Base-by-base conservation (phyloP, 1,140 invertebrate species). In the Heterodera schachtii region DNA sequence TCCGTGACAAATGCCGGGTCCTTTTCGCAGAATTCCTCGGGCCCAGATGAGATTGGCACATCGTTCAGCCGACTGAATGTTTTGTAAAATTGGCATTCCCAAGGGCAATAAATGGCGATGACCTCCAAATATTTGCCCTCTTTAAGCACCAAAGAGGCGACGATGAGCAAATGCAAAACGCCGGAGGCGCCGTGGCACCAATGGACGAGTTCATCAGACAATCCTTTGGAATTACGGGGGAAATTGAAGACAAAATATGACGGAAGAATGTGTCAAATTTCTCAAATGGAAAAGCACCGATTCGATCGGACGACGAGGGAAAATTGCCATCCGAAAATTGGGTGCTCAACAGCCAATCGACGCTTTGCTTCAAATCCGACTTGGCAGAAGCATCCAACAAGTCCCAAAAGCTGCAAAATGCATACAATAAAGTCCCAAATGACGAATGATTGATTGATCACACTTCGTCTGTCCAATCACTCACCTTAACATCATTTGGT, bases 181-280 rank as follows among this genome's bases (percentile, higher is more conserved):
- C 95, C 95, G 70, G 96, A 94, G 41, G 95, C 94, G 19, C 96
- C 96, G 90, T 97, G 95, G 92, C 96, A 97, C 96, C 96, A 98
- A 84, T 97, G 69, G 69, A 43, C 44, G 11, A 43, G 31, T 71
- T 71, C 44, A 11, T 41, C 69, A 11, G 9, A 19, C 69, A 71
- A 11, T 41, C 44, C 31, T 71, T 69, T 7, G n/a, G 21, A 43
- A 19, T 70, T 70, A 2, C 31, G 41, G 69, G 7, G 9, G n/a
- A 71, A 71, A 21, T 52, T 6, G 49, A 41, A 13, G 19, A 11
- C 41, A 21, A 19, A 46, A 71, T 43, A 11, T 71, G 43, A 43
- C 41, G 9, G 6, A 8, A 11, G 49, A 11, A 31, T 31, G 31
- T 31, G 31, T 31, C 31, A 31, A 31, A 31, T 31, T 31, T 31